Conservation (phyloP, 2,797 vertebrate genomes). For the Ficedula albicollis region DNA sequence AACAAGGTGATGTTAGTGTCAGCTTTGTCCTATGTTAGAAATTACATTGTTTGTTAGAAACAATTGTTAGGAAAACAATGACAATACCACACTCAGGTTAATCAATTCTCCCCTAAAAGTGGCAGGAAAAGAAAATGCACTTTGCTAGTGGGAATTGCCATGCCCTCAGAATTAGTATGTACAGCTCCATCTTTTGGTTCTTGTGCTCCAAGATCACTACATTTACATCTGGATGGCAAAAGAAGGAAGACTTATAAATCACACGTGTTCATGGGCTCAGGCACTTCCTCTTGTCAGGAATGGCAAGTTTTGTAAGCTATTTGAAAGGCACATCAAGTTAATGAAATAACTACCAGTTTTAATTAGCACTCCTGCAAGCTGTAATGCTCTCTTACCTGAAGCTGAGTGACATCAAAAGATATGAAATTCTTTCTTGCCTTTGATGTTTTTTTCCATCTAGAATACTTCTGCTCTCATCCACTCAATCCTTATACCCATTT, state of each 20-base stretch:
- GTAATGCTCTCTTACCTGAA: background rate
- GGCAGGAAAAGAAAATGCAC: background rate
- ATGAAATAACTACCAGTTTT: slow-evolving; percentile 1
- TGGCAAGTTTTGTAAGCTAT: background rate
- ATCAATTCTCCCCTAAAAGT: background rate
- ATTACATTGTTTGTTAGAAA: background rate
- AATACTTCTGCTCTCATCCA: background rate
- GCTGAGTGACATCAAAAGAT: slow-evolving; percentile 1
- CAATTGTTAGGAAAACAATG: background rate
- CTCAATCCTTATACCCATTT: background rate
- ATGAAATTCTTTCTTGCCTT: background rate
- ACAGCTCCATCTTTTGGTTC: background rate
- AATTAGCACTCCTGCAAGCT: slow-evolving; percentile 29
- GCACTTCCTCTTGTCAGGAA: background rate
- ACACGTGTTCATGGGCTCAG: background rate
- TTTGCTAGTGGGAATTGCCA: background rate
- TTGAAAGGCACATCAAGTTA: background rate
- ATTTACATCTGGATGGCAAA: background rate
- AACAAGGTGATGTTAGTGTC: rapidly evolving
- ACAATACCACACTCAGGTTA: background rate
- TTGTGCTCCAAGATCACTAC: background rate
- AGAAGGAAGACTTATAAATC: background rate
- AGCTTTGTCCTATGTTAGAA: background rate
- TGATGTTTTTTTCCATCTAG: background rate
- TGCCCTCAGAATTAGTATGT: background rate